Conservation (phyloP, 2,113 vertebrate genomes). For the Takifugu flavidus region DNA sequence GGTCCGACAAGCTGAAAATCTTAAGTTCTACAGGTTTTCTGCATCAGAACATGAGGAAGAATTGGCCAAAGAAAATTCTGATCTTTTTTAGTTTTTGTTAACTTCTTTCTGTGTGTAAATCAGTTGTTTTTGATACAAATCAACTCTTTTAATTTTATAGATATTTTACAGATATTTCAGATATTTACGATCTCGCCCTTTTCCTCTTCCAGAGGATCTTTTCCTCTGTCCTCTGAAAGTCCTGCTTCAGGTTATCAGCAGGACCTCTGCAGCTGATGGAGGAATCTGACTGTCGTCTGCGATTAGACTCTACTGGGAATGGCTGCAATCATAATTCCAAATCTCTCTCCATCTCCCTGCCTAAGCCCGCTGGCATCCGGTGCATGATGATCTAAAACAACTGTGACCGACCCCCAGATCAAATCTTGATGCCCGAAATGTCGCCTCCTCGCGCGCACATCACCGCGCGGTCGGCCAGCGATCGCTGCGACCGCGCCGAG, state of each 20-base stretch:
- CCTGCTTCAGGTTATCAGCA: constrained; percentile 10
- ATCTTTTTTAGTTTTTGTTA: neutral
- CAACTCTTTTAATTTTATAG: neutral
- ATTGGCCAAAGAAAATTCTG: neutral
- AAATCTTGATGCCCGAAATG: constrained; percentile 61
- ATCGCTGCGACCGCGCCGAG: neutral
- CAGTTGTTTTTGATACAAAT: neutral
- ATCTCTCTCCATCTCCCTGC: constrained; percentile 55
- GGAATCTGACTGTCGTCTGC: constrained; percentile 4
- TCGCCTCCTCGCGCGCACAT: constrained; percentile 35
- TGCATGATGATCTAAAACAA: constrained; percentile 77
- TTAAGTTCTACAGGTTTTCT: too few relatives aligned
- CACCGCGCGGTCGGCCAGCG: constrained; percentile 16
- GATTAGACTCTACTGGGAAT: constrained; percentile 12
- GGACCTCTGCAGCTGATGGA: constrained; percentile 18
- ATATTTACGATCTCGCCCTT: too few relatives aligned
- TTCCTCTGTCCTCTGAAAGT: neutral
- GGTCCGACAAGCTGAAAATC: too few relatives aligned
- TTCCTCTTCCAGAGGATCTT: too few relatives aligned
- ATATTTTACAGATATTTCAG: too few relatives aligned
- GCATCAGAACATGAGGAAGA: too few relatives aligned
- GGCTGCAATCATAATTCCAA: constrained; percentile 51
- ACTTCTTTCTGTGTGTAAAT: neutral
- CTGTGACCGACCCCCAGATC: constrained; percentile 67
- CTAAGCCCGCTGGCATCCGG: constrained; percentile 68